A percentile compares a stretch with the other conserved stretches of the same genome.
Evolutionary conservation across 1,140 invertebrate genomes (phyloP).

Genomic region (Drosophila asahinai): DNA sequence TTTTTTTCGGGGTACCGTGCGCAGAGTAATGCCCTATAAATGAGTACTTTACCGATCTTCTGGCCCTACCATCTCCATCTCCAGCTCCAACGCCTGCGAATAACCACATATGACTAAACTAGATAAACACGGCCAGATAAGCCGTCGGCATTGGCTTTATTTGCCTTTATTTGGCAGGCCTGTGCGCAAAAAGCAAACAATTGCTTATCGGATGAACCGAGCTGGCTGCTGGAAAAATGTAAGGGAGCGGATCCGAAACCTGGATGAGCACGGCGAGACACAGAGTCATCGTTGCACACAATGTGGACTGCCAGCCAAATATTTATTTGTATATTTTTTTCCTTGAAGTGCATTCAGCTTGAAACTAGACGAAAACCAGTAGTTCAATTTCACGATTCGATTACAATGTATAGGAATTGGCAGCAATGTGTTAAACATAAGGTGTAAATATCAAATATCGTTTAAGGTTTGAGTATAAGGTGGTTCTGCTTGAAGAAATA

Average conservation of each 20-base stretch:
- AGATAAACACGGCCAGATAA: slow-evolving; percentile 57
- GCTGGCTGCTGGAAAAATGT: background rate
- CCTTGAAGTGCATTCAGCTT: slow-evolving; percentile 11
- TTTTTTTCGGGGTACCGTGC: slow-evolving; percentile 32
- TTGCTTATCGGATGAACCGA: slow-evolving; percentile 56
- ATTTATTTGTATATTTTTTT: slow-evolving; percentile 14
- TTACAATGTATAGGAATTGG: slow-evolving; percentile 6
- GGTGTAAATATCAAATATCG: slow-evolving; percentile 16
- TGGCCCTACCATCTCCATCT: slow-evolving; percentile 11
- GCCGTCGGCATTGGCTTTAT: slow-evolving; percentile 1
- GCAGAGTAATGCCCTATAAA: slow-evolving; percentile 44
- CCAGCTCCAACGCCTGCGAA: slow-evolving; percentile 22
- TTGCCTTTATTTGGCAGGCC: slow-evolving; percentile 42
- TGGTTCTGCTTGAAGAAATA: slow-evolving; percentile 20
- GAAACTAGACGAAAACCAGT: background rate
- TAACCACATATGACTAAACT: slow-evolving; percentile 26
- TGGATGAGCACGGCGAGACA: slow-evolving; percentile 8
- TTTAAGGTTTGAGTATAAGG: background rate
- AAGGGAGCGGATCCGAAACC: slow-evolving; percentile 4
- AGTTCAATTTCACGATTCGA: slow-evolving; percentile 23
- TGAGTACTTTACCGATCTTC: slow-evolving; percentile 28
- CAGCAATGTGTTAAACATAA: slow-evolving; percentile 4
- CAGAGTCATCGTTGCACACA: slow-evolving; percentile 14
- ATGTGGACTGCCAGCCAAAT: slow-evolving; percentile 16
- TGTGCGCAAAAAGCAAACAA: slow-evolving; percentile 63